Evolutionary conservation across 1,140 invertebrate genomes (phyloP).

Genomic region (Bombus breviceps): DNA sequence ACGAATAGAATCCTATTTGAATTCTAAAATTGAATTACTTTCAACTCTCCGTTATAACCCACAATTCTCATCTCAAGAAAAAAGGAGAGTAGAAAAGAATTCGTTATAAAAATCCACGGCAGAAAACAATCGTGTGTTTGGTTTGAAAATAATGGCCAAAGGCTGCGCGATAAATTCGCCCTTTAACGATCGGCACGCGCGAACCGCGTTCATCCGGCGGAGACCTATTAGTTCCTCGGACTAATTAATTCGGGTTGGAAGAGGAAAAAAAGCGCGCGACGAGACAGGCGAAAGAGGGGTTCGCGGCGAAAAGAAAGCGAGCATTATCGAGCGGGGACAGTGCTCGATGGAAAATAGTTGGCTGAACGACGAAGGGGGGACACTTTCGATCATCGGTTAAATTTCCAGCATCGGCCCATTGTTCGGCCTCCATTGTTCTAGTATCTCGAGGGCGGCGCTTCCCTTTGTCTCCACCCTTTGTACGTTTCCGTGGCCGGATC

Average conservation of each 20-base stretch:
- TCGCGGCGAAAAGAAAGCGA: constrained; percentile 39
- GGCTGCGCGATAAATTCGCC: constrained; percentile 3
- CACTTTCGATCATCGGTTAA: constrained; percentile 76
- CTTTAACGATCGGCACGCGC: neutral
- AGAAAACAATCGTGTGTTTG: neutral
- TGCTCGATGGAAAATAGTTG: constrained; percentile 64
- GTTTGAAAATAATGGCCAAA: neutral
- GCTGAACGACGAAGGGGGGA: constrained; percentile 37
- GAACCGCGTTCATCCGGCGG: neutral
- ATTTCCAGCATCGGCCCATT: constrained; percentile 77
- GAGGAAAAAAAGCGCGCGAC: constrained; percentile 7
- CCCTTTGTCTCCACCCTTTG: constrained; percentile 82
- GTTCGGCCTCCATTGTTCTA: constrained; percentile 81
- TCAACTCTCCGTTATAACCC: neutral
- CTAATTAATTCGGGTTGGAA: constrained; percentile 60
- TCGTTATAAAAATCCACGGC: neutral
- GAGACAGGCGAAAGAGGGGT: constrained; percentile 4
- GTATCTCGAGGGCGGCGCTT: constrained; percentile 81
- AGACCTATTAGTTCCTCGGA: constrained; percentile 52
- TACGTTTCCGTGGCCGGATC: constrained; percentile 77
- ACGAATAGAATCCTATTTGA: neutral
- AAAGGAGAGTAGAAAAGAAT: neutral
- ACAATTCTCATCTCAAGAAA: neutral
- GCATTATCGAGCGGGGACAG: constrained; percentile 40
- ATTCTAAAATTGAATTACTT: no score